Conservation (phyloP, 2,888 invertebrate genomes). For the Ferrisia virgata region DNA sequence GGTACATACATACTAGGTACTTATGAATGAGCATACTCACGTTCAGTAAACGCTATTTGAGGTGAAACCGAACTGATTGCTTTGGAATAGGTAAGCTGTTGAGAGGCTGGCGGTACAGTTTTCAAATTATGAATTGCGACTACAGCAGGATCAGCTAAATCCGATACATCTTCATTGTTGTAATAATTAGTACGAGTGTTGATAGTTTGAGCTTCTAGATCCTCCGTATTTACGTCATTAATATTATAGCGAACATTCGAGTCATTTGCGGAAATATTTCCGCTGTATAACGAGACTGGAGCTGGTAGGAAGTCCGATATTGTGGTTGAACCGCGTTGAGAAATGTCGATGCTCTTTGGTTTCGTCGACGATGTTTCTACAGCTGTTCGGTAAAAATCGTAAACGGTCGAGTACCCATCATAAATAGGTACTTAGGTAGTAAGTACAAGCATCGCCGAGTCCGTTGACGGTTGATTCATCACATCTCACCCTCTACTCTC, state of each 20-base stretch:
- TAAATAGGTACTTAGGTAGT: no score
- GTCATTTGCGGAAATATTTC: not conserved
- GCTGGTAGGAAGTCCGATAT: constrained; percentile 31
- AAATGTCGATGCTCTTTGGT: constrained; percentile 2
- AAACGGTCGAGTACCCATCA: not conserved
- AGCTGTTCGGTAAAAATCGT: not conserved
- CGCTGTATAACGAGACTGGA: not conserved
- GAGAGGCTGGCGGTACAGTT: constrained; percentile 48
- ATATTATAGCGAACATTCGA: not conserved
- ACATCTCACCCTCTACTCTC: no score
- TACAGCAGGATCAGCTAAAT: constrained; percentile 51
- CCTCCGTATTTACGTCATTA: constrained; percentile 8
- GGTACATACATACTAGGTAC: no score
- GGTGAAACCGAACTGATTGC: not conserved
- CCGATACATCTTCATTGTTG: constrained; percentile 38
- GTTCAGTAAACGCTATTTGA: not conserved
- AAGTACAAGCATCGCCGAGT: no score
- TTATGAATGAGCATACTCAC: not conserved
- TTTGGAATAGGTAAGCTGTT: not conserved
- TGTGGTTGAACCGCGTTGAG: not conserved
- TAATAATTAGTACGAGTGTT: not conserved
- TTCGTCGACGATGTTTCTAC: constrained; percentile 20
- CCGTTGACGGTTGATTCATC: no score
- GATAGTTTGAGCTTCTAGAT: constrained; percentile 11
- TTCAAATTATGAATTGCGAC: constrained; percentile 51